phyloP scores from a whole-genome alignment of 1,140 invertebrate genomes.

The Drosophila ambigua region DNA sequence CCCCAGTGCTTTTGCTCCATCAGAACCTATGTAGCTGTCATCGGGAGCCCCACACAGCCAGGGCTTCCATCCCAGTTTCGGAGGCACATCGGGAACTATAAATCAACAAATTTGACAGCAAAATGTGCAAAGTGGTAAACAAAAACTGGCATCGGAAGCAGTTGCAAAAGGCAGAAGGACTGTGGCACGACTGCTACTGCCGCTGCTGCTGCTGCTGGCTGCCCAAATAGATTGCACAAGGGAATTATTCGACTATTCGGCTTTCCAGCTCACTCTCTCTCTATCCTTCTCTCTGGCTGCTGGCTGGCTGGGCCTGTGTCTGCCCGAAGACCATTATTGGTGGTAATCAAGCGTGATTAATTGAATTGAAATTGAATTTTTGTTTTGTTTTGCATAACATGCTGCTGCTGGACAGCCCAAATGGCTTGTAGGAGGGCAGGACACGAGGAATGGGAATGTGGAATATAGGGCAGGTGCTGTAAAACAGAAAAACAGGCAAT shows the following conservation, averaged over 20 bases:
- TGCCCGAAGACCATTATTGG: slow-evolving; percentile 46
- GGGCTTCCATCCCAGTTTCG: slow-evolving; percentile 6
- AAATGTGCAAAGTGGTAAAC: slow-evolving; percentile 73
- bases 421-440: neutral
- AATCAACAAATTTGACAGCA: slow-evolving; percentile 74
- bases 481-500: too few relatives aligned
- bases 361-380: slow-evolving; percentile 66
- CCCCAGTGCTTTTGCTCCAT: slow-evolving; percentile 16
- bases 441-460: neutral
- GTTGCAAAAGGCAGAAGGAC: slow-evolving; percentile 36
- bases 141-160: slow-evolving; percentile 52
- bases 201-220: slow-evolving; percentile 8
- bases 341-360: slow-evolving; percentile 68
- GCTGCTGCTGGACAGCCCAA: slow-evolving; percentile 1
- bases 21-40: slow-evolving; percentile 18
- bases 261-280: slow-evolving; percentile 27
- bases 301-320: slow-evolving; percentile 1
- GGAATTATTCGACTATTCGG: neutral
- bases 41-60: slow-evolving; percentile 2
- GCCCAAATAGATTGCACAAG: slow-evolving; percentile 1
- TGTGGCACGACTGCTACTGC: slow-evolving; percentile 21
- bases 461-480: too few relatives aligned
- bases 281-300: slow-evolving; percentile 5
- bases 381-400: slow-evolving; percentile 58
- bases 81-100: slow-evolving; percentile 56